Base-by-base conservation (phyloP, 92 coral and sea anemone genomes). In the Siderastrea radians region DNA sequence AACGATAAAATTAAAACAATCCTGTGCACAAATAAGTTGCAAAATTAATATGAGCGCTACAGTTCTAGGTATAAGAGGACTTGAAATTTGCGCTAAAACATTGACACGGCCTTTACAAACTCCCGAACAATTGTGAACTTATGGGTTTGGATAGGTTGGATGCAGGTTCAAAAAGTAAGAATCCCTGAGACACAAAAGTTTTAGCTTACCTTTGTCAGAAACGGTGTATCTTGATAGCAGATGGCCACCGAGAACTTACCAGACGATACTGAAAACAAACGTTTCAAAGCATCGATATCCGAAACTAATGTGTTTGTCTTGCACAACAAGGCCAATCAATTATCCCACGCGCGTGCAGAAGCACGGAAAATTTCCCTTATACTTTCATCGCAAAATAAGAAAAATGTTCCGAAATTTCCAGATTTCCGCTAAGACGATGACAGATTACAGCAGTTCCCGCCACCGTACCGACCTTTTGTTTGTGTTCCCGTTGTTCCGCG, bases 391-490 rank as follows among this genome's bases (percentile, higher is more conserved):
- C 13, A 6, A 50, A 81, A 81, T 47, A 7, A 45, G 10, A 6
- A 44, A 45, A 68, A 47, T 48, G 38, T 62, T 78, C 54, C 57
- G 63, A 51, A 80, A 66, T 80, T 49, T 8, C 64, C 26, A 70
- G 17, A 44, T 81, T 81, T 81, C 86, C 77, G 77, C 65, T 14
- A 19, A 10, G 19, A 53, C 67, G 77, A 44, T 57, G 67, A 81
- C 59, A 70, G 63, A 55, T 61, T 61, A 61, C 66, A 10, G 38
- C 38, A 26, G 26, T 80, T 80, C 84, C 84, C 84, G 84, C 84
- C 74, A 80, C 49, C 63, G 14, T 19, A 19, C 62, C 50, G 52
- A 66, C 67, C 54, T n/a, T 50, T 52, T 47, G 26, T 52, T 1
- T 15, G 1, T 11, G 4, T 72, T 47, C 55, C 17, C 13, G 5